Percentiles rank a stretch among this genome's conserved stretches.
Evolutionary conservation across 2,797 vertebrate species (phyloP).

Genomic region (Uromys caudimaculatus): DNA sequence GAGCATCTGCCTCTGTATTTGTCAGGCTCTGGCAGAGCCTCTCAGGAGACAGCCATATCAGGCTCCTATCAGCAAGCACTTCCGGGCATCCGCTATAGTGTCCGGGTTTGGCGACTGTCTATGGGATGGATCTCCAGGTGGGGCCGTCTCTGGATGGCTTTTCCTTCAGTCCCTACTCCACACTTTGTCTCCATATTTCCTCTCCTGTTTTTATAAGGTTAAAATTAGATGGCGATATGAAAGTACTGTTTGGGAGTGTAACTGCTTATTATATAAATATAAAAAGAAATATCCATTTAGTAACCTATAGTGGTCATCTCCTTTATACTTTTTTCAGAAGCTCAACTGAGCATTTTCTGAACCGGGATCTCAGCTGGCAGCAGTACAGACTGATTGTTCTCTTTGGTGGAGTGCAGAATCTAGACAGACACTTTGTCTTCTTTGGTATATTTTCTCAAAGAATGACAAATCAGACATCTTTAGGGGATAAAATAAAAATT

Average conservation of each 20-base stretch:
- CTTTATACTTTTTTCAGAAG: conserved; percentile 39
- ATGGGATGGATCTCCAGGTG: too few species aligned
- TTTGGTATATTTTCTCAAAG: background rate
- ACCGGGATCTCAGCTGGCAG: background rate
- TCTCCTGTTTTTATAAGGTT: conserved; percentile 5
- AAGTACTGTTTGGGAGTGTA: conserved; percentile 32
- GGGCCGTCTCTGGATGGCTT: too few species aligned
- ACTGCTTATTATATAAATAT: conserved; percentile 59
- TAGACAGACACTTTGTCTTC: background rate
- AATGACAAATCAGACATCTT: background rate
- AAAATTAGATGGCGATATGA: conserved; percentile 50
- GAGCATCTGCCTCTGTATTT: too few species aligned
- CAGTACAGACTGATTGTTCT: background rate
- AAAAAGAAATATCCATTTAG: conserved; percentile 62
- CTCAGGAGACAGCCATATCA: too few species aligned
- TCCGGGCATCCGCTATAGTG: too few species aligned
- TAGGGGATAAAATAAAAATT: conserved; percentile 10
- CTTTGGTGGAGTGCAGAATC: background rate
- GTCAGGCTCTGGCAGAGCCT: too few species aligned
- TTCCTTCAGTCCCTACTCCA: too few species aligned
- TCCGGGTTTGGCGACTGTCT: too few species aligned
- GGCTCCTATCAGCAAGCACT: too few species aligned
- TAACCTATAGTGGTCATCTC: conserved; percentile 29
- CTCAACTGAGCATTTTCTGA: conserved; percentile 58
- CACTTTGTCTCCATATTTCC: too few species aligned